These are phyloP conservation scores for Hemitrygon akajei DNA, from an alignment of 2,797 vertebrate genomes.

Conservation along the genomic window DNA sequence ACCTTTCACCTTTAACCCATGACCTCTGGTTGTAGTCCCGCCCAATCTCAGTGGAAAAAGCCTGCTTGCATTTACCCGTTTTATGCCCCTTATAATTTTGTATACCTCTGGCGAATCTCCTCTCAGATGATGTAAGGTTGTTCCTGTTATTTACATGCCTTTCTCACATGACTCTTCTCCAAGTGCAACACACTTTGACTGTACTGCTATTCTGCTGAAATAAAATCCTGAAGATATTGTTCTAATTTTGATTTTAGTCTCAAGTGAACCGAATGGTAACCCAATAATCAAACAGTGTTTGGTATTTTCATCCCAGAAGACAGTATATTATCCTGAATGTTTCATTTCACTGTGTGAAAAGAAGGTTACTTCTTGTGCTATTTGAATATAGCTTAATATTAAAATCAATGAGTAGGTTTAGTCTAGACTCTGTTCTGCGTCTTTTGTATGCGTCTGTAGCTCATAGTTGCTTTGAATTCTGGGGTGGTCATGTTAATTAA, in stretches of 20 bases:
- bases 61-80: too few species aligned
- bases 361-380: not conserved
- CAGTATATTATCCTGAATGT: not conserved
- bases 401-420: slow-evolving; percentile 53
- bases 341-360: not conserved
- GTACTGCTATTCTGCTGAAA: not conserved
- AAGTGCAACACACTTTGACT: not conserved
- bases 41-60: too few species aligned
- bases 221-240: not conserved
- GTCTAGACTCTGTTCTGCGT: slow-evolving; percentile 68
- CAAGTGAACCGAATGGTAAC: not conserved
- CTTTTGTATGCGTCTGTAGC: slow-evolving; percentile 44
- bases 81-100: too few species aligned
- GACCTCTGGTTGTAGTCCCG: too few species aligned
- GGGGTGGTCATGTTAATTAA: slow-evolving; percentile 63
- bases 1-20: too few species aligned
- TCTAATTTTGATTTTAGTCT: not conserved
- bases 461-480: slow-evolving; percentile 63
- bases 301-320: not conserved
- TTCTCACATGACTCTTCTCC: not conserved
- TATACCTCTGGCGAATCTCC: too few species aligned
- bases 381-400: not conserved
- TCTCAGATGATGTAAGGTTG: not conserved
- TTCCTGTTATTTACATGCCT: not conserved
- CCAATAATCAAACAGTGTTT: not conserved